Conservation (phyloP, 2,888 invertebrate genomes). For the Microctonus brassicae region DNA sequence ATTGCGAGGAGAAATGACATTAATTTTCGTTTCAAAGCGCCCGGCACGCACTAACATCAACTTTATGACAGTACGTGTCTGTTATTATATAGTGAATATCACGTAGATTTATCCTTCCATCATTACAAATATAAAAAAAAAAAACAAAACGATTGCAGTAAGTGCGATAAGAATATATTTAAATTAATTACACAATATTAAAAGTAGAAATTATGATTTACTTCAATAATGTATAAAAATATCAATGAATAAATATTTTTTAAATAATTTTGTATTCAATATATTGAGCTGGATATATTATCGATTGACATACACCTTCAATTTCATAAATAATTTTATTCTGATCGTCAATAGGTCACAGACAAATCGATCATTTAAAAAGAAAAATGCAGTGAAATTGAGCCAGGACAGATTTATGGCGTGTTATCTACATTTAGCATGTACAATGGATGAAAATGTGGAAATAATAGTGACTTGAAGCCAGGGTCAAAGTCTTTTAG, state of each 20-base stretch:
- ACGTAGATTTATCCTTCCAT: too few relatives aligned
- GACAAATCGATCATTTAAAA: not conserved
- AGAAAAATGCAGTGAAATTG: not conserved
- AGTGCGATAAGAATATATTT: not conserved
- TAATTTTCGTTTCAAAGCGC: not conserved
- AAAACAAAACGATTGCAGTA: too few relatives aligned
- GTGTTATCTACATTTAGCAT: conserved; percentile 1
- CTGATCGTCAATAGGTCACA: conserved; percentile 4
- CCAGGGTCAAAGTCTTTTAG: not conserved
- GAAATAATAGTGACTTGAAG: not conserved
- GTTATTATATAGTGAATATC: too few relatives aligned
- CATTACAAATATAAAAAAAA: too few relatives aligned
- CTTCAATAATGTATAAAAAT: too few relatives aligned
- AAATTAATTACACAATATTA: not conserved
- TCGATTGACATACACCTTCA: not conserved
- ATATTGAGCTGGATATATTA: not conserved
- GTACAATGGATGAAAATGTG: not conserved
- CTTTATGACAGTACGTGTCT: not conserved
- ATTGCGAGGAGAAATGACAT: not conserved
- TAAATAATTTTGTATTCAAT: not conserved
- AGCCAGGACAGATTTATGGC: not conserved
- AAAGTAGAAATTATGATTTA: too few relatives aligned
- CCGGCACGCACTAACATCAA: not conserved
- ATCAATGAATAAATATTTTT: too few relatives aligned
- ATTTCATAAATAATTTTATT: not conserved